Base-by-base conservation (phyloP, 2,888 invertebrate species). In the Tenthredo mesomela region DNA sequence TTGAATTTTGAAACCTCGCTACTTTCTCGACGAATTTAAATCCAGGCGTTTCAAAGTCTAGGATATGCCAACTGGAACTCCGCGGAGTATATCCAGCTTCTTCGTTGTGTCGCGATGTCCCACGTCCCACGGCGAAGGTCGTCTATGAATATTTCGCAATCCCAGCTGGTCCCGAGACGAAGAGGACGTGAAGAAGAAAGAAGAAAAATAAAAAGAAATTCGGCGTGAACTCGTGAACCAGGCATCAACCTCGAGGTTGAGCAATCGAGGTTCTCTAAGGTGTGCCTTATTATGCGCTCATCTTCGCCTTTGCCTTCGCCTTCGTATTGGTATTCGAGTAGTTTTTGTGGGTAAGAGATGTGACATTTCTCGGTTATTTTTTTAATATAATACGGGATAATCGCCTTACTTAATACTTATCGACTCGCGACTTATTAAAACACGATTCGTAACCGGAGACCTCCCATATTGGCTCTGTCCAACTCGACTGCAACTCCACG, bases 361-460 rank as follows among this genome's bases (percentile, higher is more conserved):
- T 67, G 77, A 77, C 29, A 33, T 77, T 77, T 50, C 54, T 77
- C 54, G 50, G 77, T 77, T 77, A 77, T 77, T 77, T 54, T 77
- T 29, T 5, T 33, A 29, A 77, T 80, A 40, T 80, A 80, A 80
- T 50, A 80, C 80, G 18, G 67, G 82, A 67, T 82, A 82, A 82
- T 82, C 82, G 82, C 82, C 82, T 70, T 40, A 61, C 61, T 61
- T 82, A 80, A 80, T 58, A 61, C 80, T 61, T 40, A 77, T 75
- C 54, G 80, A 54, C 78, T 70, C 33, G 80, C 80, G 84, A 82
- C 82, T 77, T 82, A 83, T 83, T 70, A 83, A 85, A 82, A 82
- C 40, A 78, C 75, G 84, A 86, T 70, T 88, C 87, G 87, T 87
- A 87, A 78, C 71, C 73, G 47, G 65, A 65, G 85, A 85, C 85